Percentiles rank a stretch among this genome's conserved stretches.
phyloP scores from a whole-genome alignment of 2,797 vertebrate species.

The Orientallactaga sibirica region DNA sequence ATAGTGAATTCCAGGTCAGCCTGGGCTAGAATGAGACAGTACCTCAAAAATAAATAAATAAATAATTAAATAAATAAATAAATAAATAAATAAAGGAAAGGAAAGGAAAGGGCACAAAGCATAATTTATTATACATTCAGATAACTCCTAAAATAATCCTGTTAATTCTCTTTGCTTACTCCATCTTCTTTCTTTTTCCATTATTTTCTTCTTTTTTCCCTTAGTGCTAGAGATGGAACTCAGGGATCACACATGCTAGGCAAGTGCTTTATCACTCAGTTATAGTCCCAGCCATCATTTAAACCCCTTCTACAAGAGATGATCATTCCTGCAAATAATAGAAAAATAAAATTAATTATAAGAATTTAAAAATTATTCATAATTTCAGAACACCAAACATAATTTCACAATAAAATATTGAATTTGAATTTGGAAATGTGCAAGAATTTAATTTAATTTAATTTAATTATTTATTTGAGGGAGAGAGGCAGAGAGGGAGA shows the following conservation, averaged over 20 bases:
- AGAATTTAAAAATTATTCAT: not conserved
- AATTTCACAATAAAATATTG: not conserved
- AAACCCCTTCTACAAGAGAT: not conserved
- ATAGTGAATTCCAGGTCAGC: no score
- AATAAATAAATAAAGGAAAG: no score
- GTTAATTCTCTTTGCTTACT: not conserved
- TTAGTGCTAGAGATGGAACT: not conserved
- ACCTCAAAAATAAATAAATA: no score
- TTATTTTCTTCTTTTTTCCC: not conserved
- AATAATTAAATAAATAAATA: no score
- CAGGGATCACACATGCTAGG: accelerated
- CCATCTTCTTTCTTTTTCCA: not conserved
- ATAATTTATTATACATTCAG: not conserved
- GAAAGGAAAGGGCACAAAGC: not conserved
- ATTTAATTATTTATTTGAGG: no score
- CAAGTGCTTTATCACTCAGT: not conserved
- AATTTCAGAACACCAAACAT: not conserved
- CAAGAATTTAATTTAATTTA: not conserved
- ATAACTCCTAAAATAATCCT: not conserved
- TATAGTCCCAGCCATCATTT: not conserved
- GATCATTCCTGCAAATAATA: not conserved
- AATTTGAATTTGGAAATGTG: not conserved
- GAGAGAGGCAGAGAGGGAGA: no score
- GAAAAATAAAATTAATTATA: not conserved
- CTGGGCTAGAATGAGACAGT: no score